Percentiles rank a stretch among this genome's conserved stretches.
Evolutionary conservation across 2,888 invertebrate species (phyloP).

Genomic region (Caenorhabditis sp.): DNA sequence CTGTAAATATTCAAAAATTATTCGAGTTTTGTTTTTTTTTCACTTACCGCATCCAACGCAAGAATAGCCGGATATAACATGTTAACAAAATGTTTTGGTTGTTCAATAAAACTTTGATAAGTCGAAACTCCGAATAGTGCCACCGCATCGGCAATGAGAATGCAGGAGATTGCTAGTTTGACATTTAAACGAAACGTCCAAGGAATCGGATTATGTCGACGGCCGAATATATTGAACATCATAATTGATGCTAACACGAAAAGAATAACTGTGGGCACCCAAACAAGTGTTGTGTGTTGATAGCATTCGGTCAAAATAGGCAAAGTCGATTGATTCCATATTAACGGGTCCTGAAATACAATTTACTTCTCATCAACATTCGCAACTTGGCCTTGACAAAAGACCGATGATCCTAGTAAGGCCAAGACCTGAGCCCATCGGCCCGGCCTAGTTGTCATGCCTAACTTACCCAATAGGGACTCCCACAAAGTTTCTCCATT

Average conservation of each 20-base stretch:
- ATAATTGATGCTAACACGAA: conserved; percentile 59
- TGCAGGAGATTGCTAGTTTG: conserved; percentile 57
- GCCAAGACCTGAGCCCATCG: too few species aligned
- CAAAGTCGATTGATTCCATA: conserved; percentile 80
- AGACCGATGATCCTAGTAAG: too few species aligned
- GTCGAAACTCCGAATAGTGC: conserved; percentile 60
- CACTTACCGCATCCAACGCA: conserved; percentile 61
- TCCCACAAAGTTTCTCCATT: neutral
- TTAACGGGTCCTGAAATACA: conserved; percentile 77
- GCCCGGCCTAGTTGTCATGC: too few species aligned
- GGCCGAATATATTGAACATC: conserved; percentile 56
- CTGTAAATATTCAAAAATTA: conserved; percentile 38
- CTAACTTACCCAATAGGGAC: neutral
- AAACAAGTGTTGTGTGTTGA: conserved; percentile 86
- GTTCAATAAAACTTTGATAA: conserved; percentile 53
- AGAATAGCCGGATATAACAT: conserved; percentile 67
- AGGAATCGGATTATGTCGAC: conserved; percentile 53
- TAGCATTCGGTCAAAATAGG: conserved; percentile 91
- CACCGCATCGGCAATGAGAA: conserved; percentile 54
- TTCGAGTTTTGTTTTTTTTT: too few species aligned
- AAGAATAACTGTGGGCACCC: conserved; percentile 80
- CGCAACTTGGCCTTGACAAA: too few species aligned
- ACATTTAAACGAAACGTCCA: conserved; percentile 58
- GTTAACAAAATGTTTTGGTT: conserved; percentile 56
- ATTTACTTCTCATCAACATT: too few species aligned